Base-by-base conservation (phyloP, 2,113 vertebrate species). In the Chloropsis cyanopogon region DNA sequence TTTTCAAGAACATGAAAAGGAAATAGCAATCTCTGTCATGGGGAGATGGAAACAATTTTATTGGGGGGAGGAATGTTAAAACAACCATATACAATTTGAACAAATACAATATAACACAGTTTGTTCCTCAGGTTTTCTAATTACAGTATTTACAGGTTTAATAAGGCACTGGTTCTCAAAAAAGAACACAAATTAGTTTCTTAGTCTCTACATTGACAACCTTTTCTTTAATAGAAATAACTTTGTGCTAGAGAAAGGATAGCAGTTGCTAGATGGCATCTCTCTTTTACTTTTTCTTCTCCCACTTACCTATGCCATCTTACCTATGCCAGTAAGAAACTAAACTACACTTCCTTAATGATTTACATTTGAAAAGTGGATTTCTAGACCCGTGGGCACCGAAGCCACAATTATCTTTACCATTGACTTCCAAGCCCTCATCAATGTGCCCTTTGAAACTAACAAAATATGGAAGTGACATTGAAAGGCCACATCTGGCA, bases 111-210 rank as follows among this genome's bases (percentile, higher is more conserved):
- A 7, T 77, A 97, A 94, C 71, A 92, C 54, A 75, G 79, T 92
- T 97, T 97, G 96, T 96, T 97, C 96, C 97, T 94, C 96, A 86
- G 66, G 81, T 94, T 95, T 97, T 97, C 98, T 97, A 98, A 96
- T 98, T 98, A 98, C 96, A 98, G 80, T 98, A 98, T 98, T 93
- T 98, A 98, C 98, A 98, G 89, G 87, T 97, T 97, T 97, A 96
- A 96, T 98, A 98, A 99, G 98, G 98, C 98, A 99, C 98, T 98
- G 97, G 97, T 98, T 97, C 97, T 97, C 97, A 93, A 84, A 97
- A 97, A 97, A 97, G 96, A 98, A 98, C 93, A 97, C 90, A 96
- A 97, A 97, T 64, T 86, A 73, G 63, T 94, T 91, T 97, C 73
- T 93, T 87, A 95, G 50, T 82, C 76, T 91, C 95, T 95, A 96